Evolutionary conservation across 1,140 invertebrate species (phyloP).

Genomic region (Chironomus striatipennis): DNA sequence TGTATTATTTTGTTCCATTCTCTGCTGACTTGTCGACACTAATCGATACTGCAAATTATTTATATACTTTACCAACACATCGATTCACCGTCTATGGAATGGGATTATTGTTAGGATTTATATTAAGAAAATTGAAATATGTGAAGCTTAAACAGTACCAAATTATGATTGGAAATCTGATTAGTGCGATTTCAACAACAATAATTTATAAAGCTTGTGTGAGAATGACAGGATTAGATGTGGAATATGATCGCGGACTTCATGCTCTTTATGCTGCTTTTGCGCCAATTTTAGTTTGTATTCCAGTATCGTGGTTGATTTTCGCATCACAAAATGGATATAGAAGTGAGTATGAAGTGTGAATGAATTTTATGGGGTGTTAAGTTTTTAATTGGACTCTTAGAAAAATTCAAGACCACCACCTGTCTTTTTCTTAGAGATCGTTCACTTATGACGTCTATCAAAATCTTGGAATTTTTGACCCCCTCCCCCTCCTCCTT

Average conservation of each 20-base stretch:
- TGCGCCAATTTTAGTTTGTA: slow-evolving; percentile 60
- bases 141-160: slow-evolving; percentile 32
- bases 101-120: slow-evolving; percentile 52
- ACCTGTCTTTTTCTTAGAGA: too few relatives aligned
- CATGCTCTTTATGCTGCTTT: slow-evolving; percentile 63
- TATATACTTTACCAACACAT: slow-evolving; percentile 60
- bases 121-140: slow-evolving; percentile 35
- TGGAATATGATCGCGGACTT: slow-evolving; percentile 54
- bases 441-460: too few relatives aligned
- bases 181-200: slow-evolving; percentile 42
- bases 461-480: too few relatives aligned
- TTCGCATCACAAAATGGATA: slow-evolving; percentile 53
- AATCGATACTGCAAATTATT: slow-evolving; percentile 55
- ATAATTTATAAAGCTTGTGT: slow-evolving; percentile 51
- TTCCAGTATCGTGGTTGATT: slow-evolving; percentile 55
- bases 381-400: background rate
- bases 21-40: slow-evolving; percentile 43
- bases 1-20: slow-evolving; percentile 36
- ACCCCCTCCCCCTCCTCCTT: too few relatives aligned
- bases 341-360: slow-evolving; percentile 40
- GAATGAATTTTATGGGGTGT: slow-evolving; percentile 19
- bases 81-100: slow-evolving; percentile 60
- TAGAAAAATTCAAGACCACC: too few relatives aligned
- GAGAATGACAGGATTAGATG: slow-evolving; percentile 54
- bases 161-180: slow-evolving; percentile 48